Evolutionary conservation across 2,888 invertebrate genomes (phyloP).

Genomic region (Liodrosophila aerea): DNA sequence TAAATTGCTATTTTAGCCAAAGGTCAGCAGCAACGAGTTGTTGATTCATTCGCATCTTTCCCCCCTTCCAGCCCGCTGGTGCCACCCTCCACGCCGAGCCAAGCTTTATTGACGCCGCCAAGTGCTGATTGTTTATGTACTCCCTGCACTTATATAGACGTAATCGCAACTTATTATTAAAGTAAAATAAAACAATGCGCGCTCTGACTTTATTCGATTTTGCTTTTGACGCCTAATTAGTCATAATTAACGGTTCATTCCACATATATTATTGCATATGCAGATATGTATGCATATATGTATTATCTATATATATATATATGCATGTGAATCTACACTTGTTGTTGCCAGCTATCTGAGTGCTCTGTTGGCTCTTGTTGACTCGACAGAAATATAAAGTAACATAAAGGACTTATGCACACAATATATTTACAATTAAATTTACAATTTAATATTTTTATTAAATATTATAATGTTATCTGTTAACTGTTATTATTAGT

Average conservation of each 20-base stretch:
- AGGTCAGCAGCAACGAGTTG: slow-evolving; percentile 51
- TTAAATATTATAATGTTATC: too few species aligned
- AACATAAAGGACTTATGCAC: too few species aligned
- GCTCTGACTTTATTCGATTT: slow-evolving; percentile 30
- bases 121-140: slow-evolving; percentile 39
- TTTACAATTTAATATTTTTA: too few species aligned
- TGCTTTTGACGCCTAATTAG: slow-evolving; percentile 61
- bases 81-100: not conserved
- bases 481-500: too few species aligned
- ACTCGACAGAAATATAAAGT: too few species aligned
- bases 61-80: not conserved
- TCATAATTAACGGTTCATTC: slow-evolving; percentile 59
- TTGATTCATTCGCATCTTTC: slow-evolving; percentile 52
- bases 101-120: not conserved
- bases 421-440: too few species aligned
- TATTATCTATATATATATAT: not conserved
- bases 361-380: slow-evolving; percentile 9
- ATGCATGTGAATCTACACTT: too few species aligned
- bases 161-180: slow-evolving; percentile 48
- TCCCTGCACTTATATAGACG: slow-evolving; percentile 55
- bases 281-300: slow-evolving; percentile 1
- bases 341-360: slow-evolving; percentile 1
- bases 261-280: slow-evolving; percentile 4
- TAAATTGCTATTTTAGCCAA: slow-evolving; percentile 51
- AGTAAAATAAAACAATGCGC: slow-evolving; percentile 6